Evolutionary conservation across 2,888 invertebrate genomes (phyloP), one percentile per base, ranked within the genome.

Genomic region (Hydrotaea cyrtoneurina): DNA sequence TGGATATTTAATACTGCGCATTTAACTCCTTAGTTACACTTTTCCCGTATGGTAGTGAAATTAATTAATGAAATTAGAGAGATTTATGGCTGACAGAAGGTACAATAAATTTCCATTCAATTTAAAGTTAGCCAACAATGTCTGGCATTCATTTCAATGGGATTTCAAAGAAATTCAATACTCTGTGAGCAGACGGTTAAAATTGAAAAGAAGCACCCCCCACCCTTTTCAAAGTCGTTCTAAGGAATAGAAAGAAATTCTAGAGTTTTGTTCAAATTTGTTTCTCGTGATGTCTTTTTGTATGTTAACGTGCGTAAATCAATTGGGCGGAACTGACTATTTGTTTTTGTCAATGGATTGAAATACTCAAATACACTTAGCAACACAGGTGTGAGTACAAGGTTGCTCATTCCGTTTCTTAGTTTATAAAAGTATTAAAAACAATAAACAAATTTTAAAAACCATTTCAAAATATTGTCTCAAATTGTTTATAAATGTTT

Each of bases 281-380:
- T 43, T 36, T 19, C 36, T 13, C 17, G 7, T 19, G 31, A 31
- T n/a, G n/a, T n/a, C 17, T 10, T 62, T 82, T 79, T 73, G 78
- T n/a, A 72, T 43, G 46, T 75, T 43, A 81, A 78, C 75, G 73
- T 64, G 59, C 53, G 76, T 26, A 71, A 74, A 57, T 50, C 80
- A 83, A 83, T 80, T n/a, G n/a, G n/a, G n/a, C n/a, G n/a, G 83
- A 83, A 71, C 64, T 78, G 77, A 83, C 80, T 80, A 83, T 75
- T 59, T 66, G 76, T 64, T 46, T 76, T 69, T 69, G 46, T 46
- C 43, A 59, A 59, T 50, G 39, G n/a, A 43, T 31, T 31, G 2
- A 4, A 31, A 31, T n/a, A n/a, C n/a, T n/a, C n/a, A n/a, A n/a
- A n/a, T n/a, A n/a, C n/a, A n/a, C n/a, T n/a, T n/a, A n/a, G n/a